Evolutionary conservation across 2,888 invertebrate genomes (phyloP).

Genomic region (Mystacides longicornis): DNA sequence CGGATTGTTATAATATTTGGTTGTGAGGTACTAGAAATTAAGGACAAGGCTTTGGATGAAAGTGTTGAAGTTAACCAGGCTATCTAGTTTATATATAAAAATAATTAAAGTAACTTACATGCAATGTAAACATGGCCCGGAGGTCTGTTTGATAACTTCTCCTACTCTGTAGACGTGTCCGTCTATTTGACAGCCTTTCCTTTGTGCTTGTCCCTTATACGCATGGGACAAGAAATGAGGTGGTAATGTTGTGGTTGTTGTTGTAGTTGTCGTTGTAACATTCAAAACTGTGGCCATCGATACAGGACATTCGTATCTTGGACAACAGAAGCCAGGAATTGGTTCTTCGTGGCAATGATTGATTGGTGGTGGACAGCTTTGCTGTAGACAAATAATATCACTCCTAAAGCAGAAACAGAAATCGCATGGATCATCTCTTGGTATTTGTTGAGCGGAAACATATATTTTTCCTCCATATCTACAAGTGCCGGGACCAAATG

Average conservation of each 20-base stretch:
- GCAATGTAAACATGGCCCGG: slow-evolving; percentile 91
- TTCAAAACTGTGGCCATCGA: slow-evolving; percentile 78
- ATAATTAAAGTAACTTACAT: too few relatives aligned
- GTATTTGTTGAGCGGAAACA: slow-evolving; percentile 91
- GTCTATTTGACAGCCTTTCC: slow-evolving; percentile 78
- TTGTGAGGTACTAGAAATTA: too few relatives aligned
- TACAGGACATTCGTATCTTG: slow-evolving; percentile 88
- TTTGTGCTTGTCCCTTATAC: slow-evolving; percentile 65
- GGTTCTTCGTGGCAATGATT: slow-evolving; percentile 87
- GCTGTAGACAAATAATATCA: slow-evolving; percentile 90
- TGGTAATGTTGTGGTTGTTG: slow-evolving; percentile 77
- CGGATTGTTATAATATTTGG: too few relatives aligned
- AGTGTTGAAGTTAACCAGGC: too few relatives aligned
- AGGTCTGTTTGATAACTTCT: slow-evolving; percentile 75
- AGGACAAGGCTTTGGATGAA: too few relatives aligned
- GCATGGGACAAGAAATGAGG: slow-evolving; percentile 76
- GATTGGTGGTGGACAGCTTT: slow-evolving; percentile 92
- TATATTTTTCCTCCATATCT: slow-evolving; percentile 88
- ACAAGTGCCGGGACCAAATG: slow-evolving; percentile 84
- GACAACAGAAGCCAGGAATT: slow-evolving; percentile 91
- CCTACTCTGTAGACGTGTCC: slow-evolving; percentile 81
- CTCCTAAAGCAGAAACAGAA: slow-evolving; percentile 97
- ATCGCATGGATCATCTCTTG: slow-evolving; percentile 89
- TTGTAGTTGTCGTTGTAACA: slow-evolving; percentile 79
- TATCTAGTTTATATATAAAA: too few relatives aligned